Conservation (phyloP, 2,797 vertebrate genomes). For the Falco concolor region DNA sequence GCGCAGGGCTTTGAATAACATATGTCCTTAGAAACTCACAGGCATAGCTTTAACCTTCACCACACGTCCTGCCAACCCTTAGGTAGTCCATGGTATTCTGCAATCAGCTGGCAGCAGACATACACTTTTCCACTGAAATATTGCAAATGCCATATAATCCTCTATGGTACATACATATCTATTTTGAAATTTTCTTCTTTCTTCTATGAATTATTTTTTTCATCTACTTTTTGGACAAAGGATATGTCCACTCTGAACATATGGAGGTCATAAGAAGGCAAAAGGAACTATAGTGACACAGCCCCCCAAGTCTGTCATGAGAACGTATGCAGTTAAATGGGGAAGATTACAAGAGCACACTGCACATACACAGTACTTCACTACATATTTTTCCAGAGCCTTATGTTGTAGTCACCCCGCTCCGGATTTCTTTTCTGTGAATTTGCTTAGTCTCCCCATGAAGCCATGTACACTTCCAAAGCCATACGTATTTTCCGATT, state of each 20-base stretch:
- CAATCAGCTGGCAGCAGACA: background rate
- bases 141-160: background rate
- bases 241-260: background rate
- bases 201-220: background rate
- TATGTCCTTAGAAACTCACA: background rate
- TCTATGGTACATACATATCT: background rate
- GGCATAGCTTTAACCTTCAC: background rate
- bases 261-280: background rate
- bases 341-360: background rate
- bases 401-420: background rate
- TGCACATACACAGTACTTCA: background rate
- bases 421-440: background rate
- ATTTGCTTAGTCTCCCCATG: background rate
- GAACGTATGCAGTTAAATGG: background rate
- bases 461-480: background rate
- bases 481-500: background rate
- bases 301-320: background rate
- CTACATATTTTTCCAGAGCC: background rate
- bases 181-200: background rate
- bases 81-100: background rate
- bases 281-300: background rate
- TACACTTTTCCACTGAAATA: background rate
- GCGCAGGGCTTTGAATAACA: background rate
- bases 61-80: background rate
- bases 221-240: background rate